Conservation (phyloP, 2,888 invertebrate genomes). For the Yponomeuta cagnagella region DNA sequence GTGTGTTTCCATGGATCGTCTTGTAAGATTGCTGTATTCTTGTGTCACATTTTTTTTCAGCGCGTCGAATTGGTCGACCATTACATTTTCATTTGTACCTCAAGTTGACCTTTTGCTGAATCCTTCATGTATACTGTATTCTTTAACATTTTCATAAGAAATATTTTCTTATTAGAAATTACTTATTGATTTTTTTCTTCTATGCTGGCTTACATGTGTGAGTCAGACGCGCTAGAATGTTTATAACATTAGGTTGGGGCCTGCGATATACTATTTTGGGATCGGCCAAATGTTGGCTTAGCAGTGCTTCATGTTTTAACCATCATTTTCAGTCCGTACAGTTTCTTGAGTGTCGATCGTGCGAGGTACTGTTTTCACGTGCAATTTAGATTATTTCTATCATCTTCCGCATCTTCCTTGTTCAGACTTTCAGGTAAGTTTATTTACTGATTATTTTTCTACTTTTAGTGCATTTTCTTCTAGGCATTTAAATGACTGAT, state of each 20-base stretch:
- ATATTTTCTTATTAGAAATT: conserved; percentile 31
- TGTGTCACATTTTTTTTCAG: conserved; percentile 68
- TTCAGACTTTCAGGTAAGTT: background rate
- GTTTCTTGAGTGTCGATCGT: conserved; percentile 21
- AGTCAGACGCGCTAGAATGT: conserved; percentile 54
- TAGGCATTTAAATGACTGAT: background rate
- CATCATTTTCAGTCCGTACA: conserved; percentile 39
- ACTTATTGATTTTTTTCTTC: conserved; percentile 63
- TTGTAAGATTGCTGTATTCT: conserved; percentile 43
- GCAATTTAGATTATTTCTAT: conserved; percentile 14
- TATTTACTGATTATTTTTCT: background rate
- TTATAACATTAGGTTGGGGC: conserved; percentile 70
- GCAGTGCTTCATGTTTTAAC: conserved; percentile 44
- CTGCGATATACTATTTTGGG: conserved; percentile 69
- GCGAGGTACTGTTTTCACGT: conserved; percentile 29
- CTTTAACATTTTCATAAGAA: conserved; percentile 7
- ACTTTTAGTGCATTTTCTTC: background rate
- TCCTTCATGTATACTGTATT: conserved; percentile 18
- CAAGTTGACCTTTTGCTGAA: conserved; percentile 18
- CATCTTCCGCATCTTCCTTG: background rate
- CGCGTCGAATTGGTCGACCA: conserved; percentile 49
- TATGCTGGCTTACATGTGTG: conserved; percentile 38
- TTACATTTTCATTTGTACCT: conserved; percentile 33
- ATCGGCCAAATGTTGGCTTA: conserved; percentile 63
- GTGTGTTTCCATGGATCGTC: conserved; percentile 42